Evolutionary conservation across 1,140 invertebrate genomes (phyloP).

Genomic region (Drosophila yakuba): DNA sequence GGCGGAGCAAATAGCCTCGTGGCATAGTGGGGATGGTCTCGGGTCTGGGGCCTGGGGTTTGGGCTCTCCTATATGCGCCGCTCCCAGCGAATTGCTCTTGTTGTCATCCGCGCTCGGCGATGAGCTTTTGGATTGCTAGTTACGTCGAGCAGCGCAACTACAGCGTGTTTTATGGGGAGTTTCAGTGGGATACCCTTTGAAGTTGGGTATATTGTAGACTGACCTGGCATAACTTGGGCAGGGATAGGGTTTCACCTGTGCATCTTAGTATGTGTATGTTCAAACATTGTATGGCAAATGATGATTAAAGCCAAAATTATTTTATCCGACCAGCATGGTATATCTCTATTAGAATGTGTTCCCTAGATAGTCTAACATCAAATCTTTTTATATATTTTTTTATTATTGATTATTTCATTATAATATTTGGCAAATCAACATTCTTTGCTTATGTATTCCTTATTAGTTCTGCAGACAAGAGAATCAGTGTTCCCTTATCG

Average conservation of each 20-base stretch:
- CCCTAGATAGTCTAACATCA: too few relatives aligned
- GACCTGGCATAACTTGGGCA: background rate
- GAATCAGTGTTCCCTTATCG: background rate
- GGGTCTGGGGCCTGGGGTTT: background rate
- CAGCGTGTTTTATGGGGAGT: constrained; percentile 19
- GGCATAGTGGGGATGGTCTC: constrained; percentile 10
- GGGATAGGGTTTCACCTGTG: background rate
- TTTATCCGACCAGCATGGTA: too few relatives aligned
- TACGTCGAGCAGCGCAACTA: constrained; percentile 16
- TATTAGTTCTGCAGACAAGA: background rate
- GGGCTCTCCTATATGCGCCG: background rate
- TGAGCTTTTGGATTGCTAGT: constrained; percentile 36
- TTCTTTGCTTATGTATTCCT: too few relatives aligned
- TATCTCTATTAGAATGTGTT: too few relatives aligned
- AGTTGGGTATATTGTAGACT: constrained; percentile 9
- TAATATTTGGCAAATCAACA: too few relatives aligned
- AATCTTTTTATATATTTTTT: too few relatives aligned
- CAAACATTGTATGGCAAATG: background rate
- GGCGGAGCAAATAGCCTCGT: constrained; percentile 47
- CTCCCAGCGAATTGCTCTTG: constrained; percentile 21
- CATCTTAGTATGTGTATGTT: constrained; percentile 4
- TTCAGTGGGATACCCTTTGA: constrained; percentile 33
- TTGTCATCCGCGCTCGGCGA: constrained; percentile 29
- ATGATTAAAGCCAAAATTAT: background rate
- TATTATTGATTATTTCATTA: too few relatives aligned